phyloP scores from a whole-genome alignment of 2,113 vertebrate genomes.

The Erpornis zantholeuca region DNA sequence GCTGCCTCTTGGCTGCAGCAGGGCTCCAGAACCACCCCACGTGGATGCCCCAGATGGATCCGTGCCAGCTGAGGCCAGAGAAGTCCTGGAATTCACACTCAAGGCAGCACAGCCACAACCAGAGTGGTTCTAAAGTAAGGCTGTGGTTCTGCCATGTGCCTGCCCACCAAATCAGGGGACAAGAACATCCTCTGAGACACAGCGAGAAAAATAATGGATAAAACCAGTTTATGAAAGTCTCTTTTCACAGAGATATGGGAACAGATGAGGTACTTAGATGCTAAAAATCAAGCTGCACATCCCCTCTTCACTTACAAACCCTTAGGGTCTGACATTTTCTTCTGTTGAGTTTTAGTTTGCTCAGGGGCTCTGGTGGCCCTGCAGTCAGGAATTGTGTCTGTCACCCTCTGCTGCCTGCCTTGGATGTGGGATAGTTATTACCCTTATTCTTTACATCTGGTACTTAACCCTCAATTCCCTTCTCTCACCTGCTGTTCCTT shows the following conservation, averaged over 20 bases:
- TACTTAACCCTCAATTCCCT: background rate
- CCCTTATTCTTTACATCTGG: background rate
- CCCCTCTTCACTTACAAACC: background rate
- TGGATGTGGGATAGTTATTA: background rate
- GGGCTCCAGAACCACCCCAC: background rate
- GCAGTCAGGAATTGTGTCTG: background rate
- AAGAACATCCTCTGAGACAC: background rate
- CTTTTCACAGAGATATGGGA: background rate
- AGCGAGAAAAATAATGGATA: background rate
- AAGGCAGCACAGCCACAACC: background rate
- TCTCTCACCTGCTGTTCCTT: background rate
- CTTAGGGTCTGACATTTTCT: background rate
- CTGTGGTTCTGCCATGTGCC: background rate
- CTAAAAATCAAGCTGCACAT: background rate
- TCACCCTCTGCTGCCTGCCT: background rate
- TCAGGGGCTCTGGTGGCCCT: background rate
- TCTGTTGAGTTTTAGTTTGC: background rate
- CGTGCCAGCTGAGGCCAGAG: background rate
- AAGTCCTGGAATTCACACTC: background rate
- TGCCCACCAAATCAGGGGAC: background rate
- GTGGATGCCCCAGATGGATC: rapidly evolving
- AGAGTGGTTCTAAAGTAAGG: rapidly evolving
- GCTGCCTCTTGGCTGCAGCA: background rate
- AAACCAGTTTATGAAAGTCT: background rate
- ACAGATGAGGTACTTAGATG: background rate